Base-by-base conservation (phyloP, 1,140 invertebrate genomes). In the Halyomorpha halys region DNA sequence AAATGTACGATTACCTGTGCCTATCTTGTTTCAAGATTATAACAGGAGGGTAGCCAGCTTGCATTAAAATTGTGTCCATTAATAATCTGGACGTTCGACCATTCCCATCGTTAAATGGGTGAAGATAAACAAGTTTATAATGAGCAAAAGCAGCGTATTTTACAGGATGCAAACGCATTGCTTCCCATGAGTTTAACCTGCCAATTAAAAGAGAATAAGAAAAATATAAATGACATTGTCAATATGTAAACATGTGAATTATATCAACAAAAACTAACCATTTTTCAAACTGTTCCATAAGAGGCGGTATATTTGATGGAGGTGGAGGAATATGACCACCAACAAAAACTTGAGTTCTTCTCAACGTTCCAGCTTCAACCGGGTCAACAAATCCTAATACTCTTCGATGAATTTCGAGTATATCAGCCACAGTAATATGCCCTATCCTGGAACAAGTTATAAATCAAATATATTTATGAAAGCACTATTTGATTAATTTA, bases 11-110 rank as follows among this genome's bases (percentile, higher is more conserved):
- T 18, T 56, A 56, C 69, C 65, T 68, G 19, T 77, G 73, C 69
- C 91, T 80, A 70, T 97, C 90, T 72, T 95, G 89, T 70, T 97
- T 95, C 61, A 89, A 82, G 62, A 98, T 91, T 59, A 97, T 96
- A 6, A 97, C 91, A 0, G 95, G 94, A 4, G 95, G 95, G 78
- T 90, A 98, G 0, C 94, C 95, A n/a, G 91, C 89, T 75, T 92
- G 89, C 90, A 98, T 96, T n/a, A 98, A 78, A 66, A 98, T 86
- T 66, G 95, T 82, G 74, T 98, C 98, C 94, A 98, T 98, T 0
- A 98, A 77, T 11, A 98, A 78, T 45, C 95, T 78, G 3, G 93
- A 93, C 0, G 95, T 98, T 70, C 96, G 80, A 0, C 95, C 96
- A 74, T 98, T 98, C 30, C 94, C 94, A 75, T 94, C 90, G 0